Evolutionary conservation across 1,140 invertebrate species (phyloP), one percentile per base, ranked within the genome.

Genomic region (Branchinecta lindahli): DNA sequence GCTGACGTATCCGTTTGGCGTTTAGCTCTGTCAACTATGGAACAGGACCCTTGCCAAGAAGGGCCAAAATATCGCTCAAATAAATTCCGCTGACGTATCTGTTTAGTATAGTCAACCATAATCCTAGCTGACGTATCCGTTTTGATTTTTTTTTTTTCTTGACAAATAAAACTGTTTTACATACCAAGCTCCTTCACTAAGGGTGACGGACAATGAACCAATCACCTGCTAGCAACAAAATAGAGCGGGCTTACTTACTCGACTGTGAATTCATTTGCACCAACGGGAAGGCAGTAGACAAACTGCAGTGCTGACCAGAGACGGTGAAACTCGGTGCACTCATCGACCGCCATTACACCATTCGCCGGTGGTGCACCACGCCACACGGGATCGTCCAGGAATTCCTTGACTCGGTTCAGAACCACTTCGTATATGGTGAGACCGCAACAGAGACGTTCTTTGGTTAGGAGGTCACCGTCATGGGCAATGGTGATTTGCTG

Each of bases 271-370:
- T 98, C 93, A 20, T 93, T 95, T 74, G 96, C 92, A n/a, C 89
- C 90, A 70, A 96, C 92, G 2, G 96, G 94, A 76, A 96, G 94
- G 77, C 94, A 98, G 79, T 96, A 98, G 18, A 98, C 91, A 83
- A 99, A 99, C 81, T 99, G 96, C 15, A 99, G 81, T 0, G 95
- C 95, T 8, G 94, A 98, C 96, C 96, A 99, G 44, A 99, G 81
- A 47, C 94, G 84, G 82, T 98, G 95, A 79, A 99, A 99, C 81
- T 99, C 96, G 0, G 87, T 89, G 78, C 95, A 98, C 79, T 98
- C 95, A 78, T 98, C 95, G 9, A 98, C 87, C 78, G 95, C 93
- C 82, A 96, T 94, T 0, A 96, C 92, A 33, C 92, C 90, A 81
- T 96, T 93, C 52, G 86, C 82, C 68, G 92, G 87, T 66, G 93